Base-by-base conservation (phyloP, 2,113 vertebrate genomes). In the Dicerorhinus sumatrensis region DNA sequence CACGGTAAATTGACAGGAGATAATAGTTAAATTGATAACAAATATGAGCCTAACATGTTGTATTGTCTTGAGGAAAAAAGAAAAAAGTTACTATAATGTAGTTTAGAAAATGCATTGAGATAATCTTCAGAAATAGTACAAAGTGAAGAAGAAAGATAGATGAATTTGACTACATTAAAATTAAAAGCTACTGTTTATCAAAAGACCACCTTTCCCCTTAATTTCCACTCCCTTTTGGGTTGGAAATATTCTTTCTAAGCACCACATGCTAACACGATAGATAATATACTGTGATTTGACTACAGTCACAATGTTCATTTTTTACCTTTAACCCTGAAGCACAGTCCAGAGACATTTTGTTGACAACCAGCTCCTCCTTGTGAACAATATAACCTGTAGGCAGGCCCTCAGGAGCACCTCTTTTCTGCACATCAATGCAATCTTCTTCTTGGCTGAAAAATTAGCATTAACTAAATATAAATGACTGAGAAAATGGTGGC, bases 1-100 rank as follows among this genome's bases (percentile, higher is more conserved):
- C 54, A 79, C 67, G 77, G 96, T 62, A 97, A 96, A 96, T 13
- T 97, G 86, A 97, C 85, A 97, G 75, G 48, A 92, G 58, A 89
- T 94, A 97, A 77, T 97, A 83, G 62, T 76, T 89, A 98, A 95
- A 91, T 6, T 97, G 67, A 91, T 97, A 94, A 85, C 48, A 97
- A 97, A 96, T 65, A 91, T 86, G 48, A 97, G 85, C 21, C 80
- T 80, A 86, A 94, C 48, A 91, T 92, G 94, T 56, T 97, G 42
- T 62, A 96, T 83, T 96, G 4, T 96, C 77, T 94, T 97, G 62
- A 94, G 58, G 33, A 91, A 95, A 97, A 72, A 51, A 21, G 14
- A 2, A 9, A 56, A 75, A 89, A 29, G 33, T 95, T 92, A 82
- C 86, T n/a, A 39, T 60, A 89, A 73, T 83, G 31, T 39, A 89